Conservation (phyloP, 1,140 invertebrate genomes). For the Eumeta japonica region DNA sequence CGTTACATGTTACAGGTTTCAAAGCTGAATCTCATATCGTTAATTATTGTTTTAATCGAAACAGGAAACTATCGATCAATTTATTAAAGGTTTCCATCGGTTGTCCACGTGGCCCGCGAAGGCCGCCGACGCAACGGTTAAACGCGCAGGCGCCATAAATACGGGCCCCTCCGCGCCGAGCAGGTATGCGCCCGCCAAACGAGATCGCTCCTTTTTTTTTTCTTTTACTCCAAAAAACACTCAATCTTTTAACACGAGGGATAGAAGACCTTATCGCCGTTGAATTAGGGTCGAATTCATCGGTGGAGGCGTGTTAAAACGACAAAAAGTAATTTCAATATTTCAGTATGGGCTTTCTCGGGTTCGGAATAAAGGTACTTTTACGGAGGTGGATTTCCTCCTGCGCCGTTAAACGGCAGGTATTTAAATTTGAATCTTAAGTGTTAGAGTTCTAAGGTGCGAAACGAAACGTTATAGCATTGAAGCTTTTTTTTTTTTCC, state of each 20-base stretch:
- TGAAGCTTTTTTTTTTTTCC: constrained; percentile 38
- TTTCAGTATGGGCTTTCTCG: constrained; percentile 52
- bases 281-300: constrained; percentile 17
- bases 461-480: constrained; percentile 14
- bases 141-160: constrained; percentile 57
- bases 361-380: constrained; percentile 54
- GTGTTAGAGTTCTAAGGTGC: constrained; percentile 12
- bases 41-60: constrained; percentile 14
- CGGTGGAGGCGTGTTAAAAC: constrained; percentile 1
- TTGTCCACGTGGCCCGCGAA: no score
- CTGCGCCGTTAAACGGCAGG: neutral
- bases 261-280: constrained; percentile 13
- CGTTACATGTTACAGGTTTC: no score
- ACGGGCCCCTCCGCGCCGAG: constrained; percentile 22
- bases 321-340: constrained; percentile 32
- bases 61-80: constrained; percentile 37
- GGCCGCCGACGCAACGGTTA: no score
- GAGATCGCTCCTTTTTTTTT: constrained; percentile 46
- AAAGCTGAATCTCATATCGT: no score
- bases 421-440: constrained; percentile 4
- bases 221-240: constrained; percentile 21
- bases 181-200: constrained; percentile 39
- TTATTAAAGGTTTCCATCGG: constrained; percentile 53
- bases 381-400: constrained; percentile 27
- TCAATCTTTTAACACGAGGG: constrained; percentile 12